Base-by-base conservation (phyloP, 2,888 invertebrate genomes). In the Busseola fusca region DNA sequence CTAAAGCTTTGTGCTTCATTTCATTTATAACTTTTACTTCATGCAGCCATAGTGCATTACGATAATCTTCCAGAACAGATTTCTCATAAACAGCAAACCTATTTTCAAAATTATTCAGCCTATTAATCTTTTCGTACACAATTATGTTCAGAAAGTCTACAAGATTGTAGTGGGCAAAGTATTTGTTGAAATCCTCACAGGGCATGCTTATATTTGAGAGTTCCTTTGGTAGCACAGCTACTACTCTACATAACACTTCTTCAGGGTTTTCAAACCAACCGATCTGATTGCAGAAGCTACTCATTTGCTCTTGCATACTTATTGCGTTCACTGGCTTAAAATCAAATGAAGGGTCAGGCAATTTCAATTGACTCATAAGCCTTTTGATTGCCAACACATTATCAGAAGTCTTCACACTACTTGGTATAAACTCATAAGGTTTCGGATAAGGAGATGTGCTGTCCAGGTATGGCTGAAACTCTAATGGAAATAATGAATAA, bases 341-440 rank as follows among this genome's bases (percentile, higher is more conserved):
- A 45, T 87, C 86, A 45, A 89, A 87, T 18, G 83, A 71, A 75
- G 95, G 96, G 54, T 91, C 86, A 3, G 97, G 96, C 52, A 98
- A 88, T 86, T 96, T 96, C 12, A 97, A 89, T 40, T 92, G 92
- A 58, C 94, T 92, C 89, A 98, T 92, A 69, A 96, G 91, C 48
- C 91, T 87, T 80, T 95, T 95, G 12, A 97, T 90, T 48, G 93
- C 90, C 1, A 88, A 88, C 34, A 96, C 93, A 79, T 96, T 96
- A 65, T 95, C 91, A 48, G 91, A 84, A 78, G 91, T 93, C 81
- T 96, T 97, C 93, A 97, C 97, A 85, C 96, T 96, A 30, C 92
- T 91, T 0, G 97, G 96, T 81, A 98, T 97, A 89, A 97, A 97
- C 88, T 97, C 97, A 83, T 97, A 96, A 48, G 96, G 96, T 79